Percentiles rank a stretch among this genome's conserved stretches.
phyloP scores from a whole-genome alignment of 64 coral and sea anemone genomes.

The Porites australiensis region DNA sequence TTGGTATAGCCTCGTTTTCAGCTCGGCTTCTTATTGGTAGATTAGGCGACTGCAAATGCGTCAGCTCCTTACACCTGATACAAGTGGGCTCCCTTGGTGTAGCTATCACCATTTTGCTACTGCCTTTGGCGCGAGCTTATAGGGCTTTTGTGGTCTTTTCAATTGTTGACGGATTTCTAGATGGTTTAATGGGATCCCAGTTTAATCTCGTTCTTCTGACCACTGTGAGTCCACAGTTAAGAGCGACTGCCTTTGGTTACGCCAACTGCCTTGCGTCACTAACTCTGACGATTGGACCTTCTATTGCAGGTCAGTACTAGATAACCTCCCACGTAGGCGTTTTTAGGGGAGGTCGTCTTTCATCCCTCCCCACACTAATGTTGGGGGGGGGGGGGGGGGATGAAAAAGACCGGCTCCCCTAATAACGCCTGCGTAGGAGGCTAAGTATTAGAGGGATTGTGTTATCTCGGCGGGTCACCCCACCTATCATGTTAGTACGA shows the following conservation, averaged over 20 bases:
- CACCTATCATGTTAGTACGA: no score
- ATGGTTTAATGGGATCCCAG: neutral
- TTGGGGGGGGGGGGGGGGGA: no score
- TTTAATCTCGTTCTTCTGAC: neutral
- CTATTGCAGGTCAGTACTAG: neutral
- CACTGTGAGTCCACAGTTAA: neutral
- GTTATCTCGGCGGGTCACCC: no score
- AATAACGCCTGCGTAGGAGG: no score
- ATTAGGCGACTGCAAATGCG: neutral
- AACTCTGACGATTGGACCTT: neutral
- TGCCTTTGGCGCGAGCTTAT: neutral
- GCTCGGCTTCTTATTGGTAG: neutral
- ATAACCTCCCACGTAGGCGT: no score
- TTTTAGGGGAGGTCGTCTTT: no score
- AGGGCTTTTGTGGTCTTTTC: neutral
- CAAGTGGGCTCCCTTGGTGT: neutral
- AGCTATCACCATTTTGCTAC: neutral
- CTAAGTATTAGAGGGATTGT: no score
- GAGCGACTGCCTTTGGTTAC: neutral
- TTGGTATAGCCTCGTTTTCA: neutral
- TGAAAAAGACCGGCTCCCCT: no score
- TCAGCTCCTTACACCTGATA: neutral
- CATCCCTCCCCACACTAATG: no score
- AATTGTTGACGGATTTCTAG: neutral
- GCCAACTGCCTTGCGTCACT: neutral